A percentile compares a stretch with the other conserved stretches of the same genome.
phyloP scores from a whole-genome alignment of 2,888 invertebrate genomes.

The Laothoe populi region DNA sequence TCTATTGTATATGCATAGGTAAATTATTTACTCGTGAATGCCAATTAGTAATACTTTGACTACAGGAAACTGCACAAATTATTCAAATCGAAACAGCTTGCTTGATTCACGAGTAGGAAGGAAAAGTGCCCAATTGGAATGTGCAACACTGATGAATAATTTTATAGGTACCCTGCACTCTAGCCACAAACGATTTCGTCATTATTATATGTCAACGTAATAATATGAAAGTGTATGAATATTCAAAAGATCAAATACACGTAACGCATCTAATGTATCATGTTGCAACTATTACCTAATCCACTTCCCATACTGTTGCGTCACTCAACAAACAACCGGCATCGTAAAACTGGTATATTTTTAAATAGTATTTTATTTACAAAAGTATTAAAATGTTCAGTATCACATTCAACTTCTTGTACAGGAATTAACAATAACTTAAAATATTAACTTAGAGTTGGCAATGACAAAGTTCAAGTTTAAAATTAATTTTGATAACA shows the following conservation, averaged over 20 bases:
- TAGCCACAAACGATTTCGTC: constrained; percentile 12
- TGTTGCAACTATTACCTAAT: constrained; percentile 16
- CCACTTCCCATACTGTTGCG: background rate
- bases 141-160: background rate
- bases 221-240: constrained; percentile 23
- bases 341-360: constrained; percentile 63
- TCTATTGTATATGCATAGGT: too few relatives aligned
- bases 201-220: constrained; percentile 14
- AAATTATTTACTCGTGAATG: too few relatives aligned
- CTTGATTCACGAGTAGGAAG: background rate
- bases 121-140: background rate
- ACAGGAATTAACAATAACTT: constrained; percentile 75
- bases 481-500: background rate
- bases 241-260: constrained; percentile 23
- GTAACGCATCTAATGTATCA: constrained; percentile 22
- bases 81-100: background rate
- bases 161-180: background rate
- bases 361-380: constrained; percentile 60
- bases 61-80: background rate
- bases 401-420: constrained; percentile 75
- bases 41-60: background rate
- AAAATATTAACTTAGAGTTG: constrained; percentile 33
- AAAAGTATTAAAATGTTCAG: constrained; percentile 77
- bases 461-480: background rate
- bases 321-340: constrained; percentile 11